These are phyloP conservation scores for Alsophila aescularia DNA, from an alignment of 2,888 invertebrate genomes.

Conservation along the genomic window DNA sequence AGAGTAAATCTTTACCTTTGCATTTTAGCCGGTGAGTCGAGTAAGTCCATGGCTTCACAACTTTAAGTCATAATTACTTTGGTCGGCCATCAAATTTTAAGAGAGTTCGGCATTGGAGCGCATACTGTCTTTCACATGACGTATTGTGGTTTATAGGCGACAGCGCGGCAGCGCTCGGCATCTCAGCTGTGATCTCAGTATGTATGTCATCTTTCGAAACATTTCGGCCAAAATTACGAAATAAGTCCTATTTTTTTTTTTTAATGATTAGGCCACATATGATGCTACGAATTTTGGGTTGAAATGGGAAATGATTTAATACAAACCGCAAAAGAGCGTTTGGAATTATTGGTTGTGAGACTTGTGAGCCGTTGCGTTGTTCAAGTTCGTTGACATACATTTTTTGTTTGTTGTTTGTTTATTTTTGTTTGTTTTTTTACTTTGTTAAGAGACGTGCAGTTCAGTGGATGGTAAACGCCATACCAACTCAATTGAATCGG, in stretches of 20 bases:
- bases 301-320: slow-evolving; percentile 10
- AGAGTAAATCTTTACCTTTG: no score
- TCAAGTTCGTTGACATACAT: no score
- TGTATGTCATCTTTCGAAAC: slow-evolving; percentile 8
- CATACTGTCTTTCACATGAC: not conserved
- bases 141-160: slow-evolving; percentile 1
- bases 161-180: no score
- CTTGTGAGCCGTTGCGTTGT: not conserved
- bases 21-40: no score
- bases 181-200: slow-evolving; percentile 11
- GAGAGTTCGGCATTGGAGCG: no score
- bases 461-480: no score
- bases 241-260: not conserved
- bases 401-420: not conserved
- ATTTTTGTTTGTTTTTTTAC: no score
- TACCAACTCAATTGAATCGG: no score
- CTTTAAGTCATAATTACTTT: no score
- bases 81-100: no score
- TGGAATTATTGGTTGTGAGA: slow-evolving; percentile 45
- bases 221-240: slow-evolving; percentile 5
- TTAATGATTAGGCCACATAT: slow-evolving; percentile 6
- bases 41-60: no score
- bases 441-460: no score
- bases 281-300: slow-evolving; percentile 4
- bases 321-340: slow-evolving; percentile 18